Evolutionary conservation across 2,797 vertebrate species (phyloP).

Genomic region (Melanotaenia pygmaea): DNA sequence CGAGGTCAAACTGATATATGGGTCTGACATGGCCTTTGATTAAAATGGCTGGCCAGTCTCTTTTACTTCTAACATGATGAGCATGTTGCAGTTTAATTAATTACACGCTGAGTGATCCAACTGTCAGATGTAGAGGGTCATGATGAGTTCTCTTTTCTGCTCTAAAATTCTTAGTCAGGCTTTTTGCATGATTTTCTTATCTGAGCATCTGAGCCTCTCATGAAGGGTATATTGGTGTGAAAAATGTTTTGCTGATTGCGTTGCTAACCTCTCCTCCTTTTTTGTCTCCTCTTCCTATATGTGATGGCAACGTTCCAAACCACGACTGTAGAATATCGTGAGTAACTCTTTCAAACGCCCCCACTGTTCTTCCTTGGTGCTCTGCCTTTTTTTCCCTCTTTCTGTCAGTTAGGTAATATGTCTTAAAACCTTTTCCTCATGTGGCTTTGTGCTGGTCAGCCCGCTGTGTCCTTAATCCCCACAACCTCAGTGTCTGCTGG

Average conservation of each 20-base stretch:
- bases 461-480: constrained; percentile 40
- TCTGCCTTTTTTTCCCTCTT: constrained; percentile 30
- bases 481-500: constrained; percentile 36
- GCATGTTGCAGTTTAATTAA: constrained; percentile 14
- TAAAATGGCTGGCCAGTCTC: constrained; percentile 11
- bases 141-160: background rate
- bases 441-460: constrained; percentile 50
- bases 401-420: constrained; percentile 34
- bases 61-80: background rate
- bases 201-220: background rate
- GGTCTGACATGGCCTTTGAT: constrained; percentile 18
- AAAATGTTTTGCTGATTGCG: constrained; percentile 27
- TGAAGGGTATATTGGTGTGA: constrained; percentile 7
- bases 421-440: constrained; percentile 41
- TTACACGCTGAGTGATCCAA: constrained; percentile 11
- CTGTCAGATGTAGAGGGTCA: background rate
- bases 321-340: constrained; percentile 76
- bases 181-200: background rate
- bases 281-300: constrained; percentile 39
- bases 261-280: constrained; percentile 54
- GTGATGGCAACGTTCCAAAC: constrained; percentile 58
- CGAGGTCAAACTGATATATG: constrained; percentile 36
- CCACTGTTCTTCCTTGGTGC: constrained; percentile 42
- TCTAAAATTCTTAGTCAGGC: background rate
- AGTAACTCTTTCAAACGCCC: constrained; percentile 63